A percentile compares a stretch with the other conserved stretches of the same genome.
phyloP scores from a whole-genome alignment of 2,797 vertebrate genomes.

The Phaenicophaeus curvirostris region DNA sequence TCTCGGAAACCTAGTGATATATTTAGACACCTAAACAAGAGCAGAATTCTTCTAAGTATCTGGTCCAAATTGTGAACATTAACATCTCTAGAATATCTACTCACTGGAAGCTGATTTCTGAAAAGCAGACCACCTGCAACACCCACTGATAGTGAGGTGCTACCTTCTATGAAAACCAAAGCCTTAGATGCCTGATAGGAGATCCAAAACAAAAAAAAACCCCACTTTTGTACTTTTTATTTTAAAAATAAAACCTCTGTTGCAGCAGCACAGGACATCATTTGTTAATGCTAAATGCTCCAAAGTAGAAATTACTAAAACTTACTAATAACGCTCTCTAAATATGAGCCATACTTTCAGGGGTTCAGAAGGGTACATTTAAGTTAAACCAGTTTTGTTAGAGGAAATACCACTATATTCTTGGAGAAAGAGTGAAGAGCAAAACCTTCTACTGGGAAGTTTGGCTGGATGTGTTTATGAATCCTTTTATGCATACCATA shows the following conservation, averaged over 20 bases:
- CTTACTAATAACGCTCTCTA: not conserved
- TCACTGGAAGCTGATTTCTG: not conserved
- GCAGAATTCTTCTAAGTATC: not conserved
- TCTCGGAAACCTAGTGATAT: not conserved
- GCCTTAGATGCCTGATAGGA: not conserved
- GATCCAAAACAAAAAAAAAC: not conserved
- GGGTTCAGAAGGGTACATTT: not conserved
- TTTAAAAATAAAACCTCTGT: not conserved
- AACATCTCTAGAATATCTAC: not conserved
- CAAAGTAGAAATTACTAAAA: not conserved
- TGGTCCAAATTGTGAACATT: not conserved
- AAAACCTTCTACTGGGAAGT: not conserved
- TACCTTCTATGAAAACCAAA: not conserved
- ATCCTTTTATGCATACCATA: not conserved
- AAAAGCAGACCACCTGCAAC: not conserved
- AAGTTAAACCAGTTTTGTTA: not conserved
- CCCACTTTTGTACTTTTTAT: not conserved
- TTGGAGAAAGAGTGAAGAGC: not conserved
- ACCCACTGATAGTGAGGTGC: not conserved
- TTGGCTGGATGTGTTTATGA: not conserved
- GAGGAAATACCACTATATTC: not conserved
- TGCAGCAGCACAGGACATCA: not conserved
- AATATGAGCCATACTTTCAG: not conserved
- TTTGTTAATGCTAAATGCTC: rapidly evolving
- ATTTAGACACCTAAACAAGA: constrained; percentile 2